phyloP scores from a whole-genome alignment of 2,888 invertebrate genomes.

The Callosobruchus maculatus region DNA sequence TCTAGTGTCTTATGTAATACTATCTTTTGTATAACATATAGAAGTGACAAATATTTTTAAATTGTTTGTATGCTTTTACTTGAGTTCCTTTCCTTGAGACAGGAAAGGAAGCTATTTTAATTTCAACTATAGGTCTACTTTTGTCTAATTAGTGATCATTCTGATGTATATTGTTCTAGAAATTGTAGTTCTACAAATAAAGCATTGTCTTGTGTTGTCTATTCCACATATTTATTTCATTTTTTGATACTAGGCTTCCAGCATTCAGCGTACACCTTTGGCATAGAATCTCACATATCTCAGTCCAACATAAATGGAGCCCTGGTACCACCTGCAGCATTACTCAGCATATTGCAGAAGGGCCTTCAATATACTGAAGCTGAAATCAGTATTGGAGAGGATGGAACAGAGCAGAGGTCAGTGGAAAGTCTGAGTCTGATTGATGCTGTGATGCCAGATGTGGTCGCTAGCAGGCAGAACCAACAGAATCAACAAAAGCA shows the following conservation, averaged over 20 bases:
- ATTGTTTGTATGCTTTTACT: too few species aligned
- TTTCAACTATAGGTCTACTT: too few species aligned
- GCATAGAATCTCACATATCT: constrained; percentile 96
- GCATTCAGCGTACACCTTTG: constrained; percentile 98
- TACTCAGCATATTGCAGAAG: constrained; percentile 93
- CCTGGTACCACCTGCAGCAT: constrained; percentile 91
- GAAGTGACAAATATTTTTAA: too few species aligned
- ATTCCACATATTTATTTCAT: too few species aligned
- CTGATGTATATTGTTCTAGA: too few species aligned
- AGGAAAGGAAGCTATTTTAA: too few species aligned
- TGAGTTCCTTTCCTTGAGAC: too few species aligned
- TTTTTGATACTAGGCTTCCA: constrained; percentile 70
- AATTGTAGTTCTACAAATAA: too few species aligned
- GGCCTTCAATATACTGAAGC: constrained; percentile 98
- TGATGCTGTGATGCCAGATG: constrained; percentile 95
- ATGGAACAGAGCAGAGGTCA: constrained; percentile 79
- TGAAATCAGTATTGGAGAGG: constrained; percentile 94
- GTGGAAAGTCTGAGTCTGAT: constrained; percentile 94
- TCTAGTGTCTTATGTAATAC: too few species aligned
- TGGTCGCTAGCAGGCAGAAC: constrained; percentile 72
- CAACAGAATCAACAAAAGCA: constrained; percentile 77
- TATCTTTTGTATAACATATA: too few species aligned
- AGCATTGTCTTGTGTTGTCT: too few species aligned
- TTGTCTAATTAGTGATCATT: too few species aligned
- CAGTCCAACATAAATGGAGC: constrained; percentile 98